Evolutionary conservation across 1,140 invertebrate species (phyloP).

Genomic region (Tachypleus tridentatus): DNA sequence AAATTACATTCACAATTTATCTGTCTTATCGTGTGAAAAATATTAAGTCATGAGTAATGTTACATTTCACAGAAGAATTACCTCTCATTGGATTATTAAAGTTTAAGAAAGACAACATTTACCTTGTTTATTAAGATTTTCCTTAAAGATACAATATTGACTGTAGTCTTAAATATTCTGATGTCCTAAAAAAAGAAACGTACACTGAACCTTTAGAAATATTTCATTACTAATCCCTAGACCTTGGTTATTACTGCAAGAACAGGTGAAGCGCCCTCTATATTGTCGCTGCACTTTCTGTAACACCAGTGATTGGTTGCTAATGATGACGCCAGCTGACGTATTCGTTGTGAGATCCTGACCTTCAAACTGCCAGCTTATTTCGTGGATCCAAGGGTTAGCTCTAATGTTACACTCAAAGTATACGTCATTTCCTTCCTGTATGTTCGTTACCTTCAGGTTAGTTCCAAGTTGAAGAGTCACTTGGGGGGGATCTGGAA

Average conservation of each 20-base stretch:
- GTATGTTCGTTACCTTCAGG: slow-evolving; percentile 62
- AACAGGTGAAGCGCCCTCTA: slow-evolving; percentile 55
- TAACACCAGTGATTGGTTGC: slow-evolving; percentile 47
- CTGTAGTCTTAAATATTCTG: too few species aligned
- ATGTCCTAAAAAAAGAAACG: slow-evolving; percentile 10
- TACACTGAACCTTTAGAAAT: slow-evolving; percentile 62
- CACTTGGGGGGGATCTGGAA: slow-evolving; percentile 74
- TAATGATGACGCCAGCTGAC: slow-evolving; percentile 57
- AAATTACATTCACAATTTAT: too few species aligned
- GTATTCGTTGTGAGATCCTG: slow-evolving; percentile 54
- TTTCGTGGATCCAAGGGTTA: slow-evolving; percentile 44
- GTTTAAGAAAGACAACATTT: too few species aligned
- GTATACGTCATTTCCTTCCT: slow-evolving; percentile 66
- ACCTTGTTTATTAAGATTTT: too few species aligned
- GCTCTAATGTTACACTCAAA: slow-evolving; percentile 51
- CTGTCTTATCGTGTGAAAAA: too few species aligned
- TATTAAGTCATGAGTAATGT: too few species aligned
- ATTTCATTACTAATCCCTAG: slow-evolving; percentile 70
- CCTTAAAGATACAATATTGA: too few species aligned
- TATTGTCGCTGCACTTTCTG: slow-evolving; percentile 25
- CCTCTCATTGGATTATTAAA: too few species aligned
- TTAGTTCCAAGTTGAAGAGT: slow-evolving; percentile 65
- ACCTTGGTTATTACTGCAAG: slow-evolving; percentile 74
- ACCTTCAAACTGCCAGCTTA: slow-evolving; percentile 67
- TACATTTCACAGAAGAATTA: too few species aligned